Base-by-base conservation (phyloP, 1,140 invertebrate genomes). In the Theocolax elegans region DNA sequence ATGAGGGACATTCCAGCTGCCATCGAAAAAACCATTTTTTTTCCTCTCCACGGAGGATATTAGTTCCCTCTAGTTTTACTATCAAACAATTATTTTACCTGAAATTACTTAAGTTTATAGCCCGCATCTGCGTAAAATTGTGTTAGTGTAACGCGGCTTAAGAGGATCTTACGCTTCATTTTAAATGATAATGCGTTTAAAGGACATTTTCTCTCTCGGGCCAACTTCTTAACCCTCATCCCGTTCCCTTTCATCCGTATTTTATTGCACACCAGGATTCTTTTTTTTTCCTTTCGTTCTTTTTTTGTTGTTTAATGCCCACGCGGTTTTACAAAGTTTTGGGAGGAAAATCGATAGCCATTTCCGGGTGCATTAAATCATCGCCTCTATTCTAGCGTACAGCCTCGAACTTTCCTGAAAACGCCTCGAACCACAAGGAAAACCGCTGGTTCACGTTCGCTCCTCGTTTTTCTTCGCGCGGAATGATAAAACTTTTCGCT, bases 401-500 rank as follows among this genome's bases (percentile, higher is more conserved):
- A 12, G 35, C 27, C 10, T 46, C 56, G 23, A 44, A 38, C 27
- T 40, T 40, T 25, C 2, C 2, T 38, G 1, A 31, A 65, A 38
- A 25, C n/a, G 0, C 17, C 15, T 40, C 23, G 3, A 19, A 66
- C 23, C 53, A 15, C 15, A 31, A 12, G n/a, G 3, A 1, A 68
- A 68, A 42, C 31, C 35, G 35, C 21, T 56, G 12, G 38, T 15
- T 31, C 38, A 13, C 25, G n/a, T 21, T 42, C 27, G n/a, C 29
- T 42, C 12, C 40, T 54, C 31, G 13, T 40, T 51, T 38, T 54
- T 65, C 23, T 19, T 29, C 10, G 1, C 31, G 1, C 31, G 1
- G 21, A 35, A 27, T 42, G 46, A 62, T 53, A 62, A 53, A 68
- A 68, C 48, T 49, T 62, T 68, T 38, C 48, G 15, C 23, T 62